Evolutionary conservation across 2,888 invertebrate genomes (phyloP).

Genomic region (Hybos culiciformis): DNA sequence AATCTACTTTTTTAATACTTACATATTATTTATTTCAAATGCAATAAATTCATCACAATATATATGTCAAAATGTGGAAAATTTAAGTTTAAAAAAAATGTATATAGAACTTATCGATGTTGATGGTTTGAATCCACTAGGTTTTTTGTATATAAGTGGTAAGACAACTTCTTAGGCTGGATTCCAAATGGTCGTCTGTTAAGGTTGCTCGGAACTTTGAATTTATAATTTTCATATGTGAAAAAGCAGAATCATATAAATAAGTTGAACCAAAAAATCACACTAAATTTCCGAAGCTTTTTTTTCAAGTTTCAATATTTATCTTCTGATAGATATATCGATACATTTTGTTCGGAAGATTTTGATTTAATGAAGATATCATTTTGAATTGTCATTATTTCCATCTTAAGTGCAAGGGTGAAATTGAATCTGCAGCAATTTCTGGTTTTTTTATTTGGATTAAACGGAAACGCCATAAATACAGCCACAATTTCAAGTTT

Average conservation of each 20-base stretch:
- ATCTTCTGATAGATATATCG: background rate
- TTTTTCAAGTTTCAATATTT: too few relatives aligned
- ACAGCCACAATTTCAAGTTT: too few relatives aligned
- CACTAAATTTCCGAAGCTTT: background rate
- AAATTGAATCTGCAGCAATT: too few relatives aligned
- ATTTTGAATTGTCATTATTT: background rate
- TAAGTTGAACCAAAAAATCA: background rate
- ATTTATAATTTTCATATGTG: slow-evolving; percentile 3
- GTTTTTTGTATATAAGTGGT: too few relatives aligned
- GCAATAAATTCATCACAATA: background rate
- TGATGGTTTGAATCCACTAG: too few relatives aligned
- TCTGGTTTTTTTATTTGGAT: background rate
- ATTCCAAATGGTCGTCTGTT: slow-evolving; percentile 1
- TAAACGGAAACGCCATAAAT: background rate
- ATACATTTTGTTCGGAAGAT: background rate
- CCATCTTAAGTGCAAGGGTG: too few relatives aligned
- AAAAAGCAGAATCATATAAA: slow-evolving; percentile 2
- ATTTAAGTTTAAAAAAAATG: too few relatives aligned
- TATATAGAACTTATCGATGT: too few relatives aligned
- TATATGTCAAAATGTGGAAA: background rate
- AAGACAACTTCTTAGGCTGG: background rate
- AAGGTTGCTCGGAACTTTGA: slow-evolving; percentile 1
- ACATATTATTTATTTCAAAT: background rate
- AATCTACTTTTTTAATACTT: background rate
- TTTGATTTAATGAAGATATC: background rate